Conservation (phyloP, 2,797 vertebrate genomes). For the Strix occidentalis region DNA sequence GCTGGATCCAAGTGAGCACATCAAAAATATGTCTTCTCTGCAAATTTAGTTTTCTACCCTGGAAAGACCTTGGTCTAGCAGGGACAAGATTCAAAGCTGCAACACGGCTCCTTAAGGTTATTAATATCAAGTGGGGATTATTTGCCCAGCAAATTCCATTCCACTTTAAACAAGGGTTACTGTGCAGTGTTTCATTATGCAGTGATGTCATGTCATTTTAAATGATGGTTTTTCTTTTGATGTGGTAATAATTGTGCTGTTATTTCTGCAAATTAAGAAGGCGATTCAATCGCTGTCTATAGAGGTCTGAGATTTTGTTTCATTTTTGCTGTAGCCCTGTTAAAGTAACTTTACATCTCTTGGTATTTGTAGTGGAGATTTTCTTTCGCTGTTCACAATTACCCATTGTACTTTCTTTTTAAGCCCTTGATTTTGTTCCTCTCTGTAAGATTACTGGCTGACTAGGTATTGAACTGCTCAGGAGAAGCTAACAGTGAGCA, state of each 20-base stretch:
- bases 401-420: constrained; percentile 45
- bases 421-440: constrained; percentile 1
- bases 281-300: background rate
- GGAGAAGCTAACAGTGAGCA: constrained; percentile 14
- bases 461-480: constrained; percentile 21
- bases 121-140: constrained; percentile 23
- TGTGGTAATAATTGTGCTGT: constrained; percentile 39
- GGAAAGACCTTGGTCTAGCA: background rate
- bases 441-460: constrained; percentile 27
- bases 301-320: constrained; percentile 42
- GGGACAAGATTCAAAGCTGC: background rate
- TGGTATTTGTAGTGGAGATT: constrained; percentile 31
- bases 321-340: background rate
- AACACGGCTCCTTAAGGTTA: background rate
- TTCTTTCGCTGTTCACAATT: constrained; percentile 45
- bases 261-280: constrained; percentile 36
- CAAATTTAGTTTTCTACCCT: background rate
- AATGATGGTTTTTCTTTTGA: constrained; percentile 46
- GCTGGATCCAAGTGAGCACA: background rate
- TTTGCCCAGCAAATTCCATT: constrained; percentile 22
- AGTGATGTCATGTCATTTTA: constrained; percentile 38
- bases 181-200: constrained; percentile 17
- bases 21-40: background rate
- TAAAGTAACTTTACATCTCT: constrained; percentile 3
- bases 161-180: background rate